These are phyloP conservation scores for Ptychochromis oligacanthus DNA, from an alignment of 2,113 vertebrate genomes.

Conservation along the genomic window DNA sequence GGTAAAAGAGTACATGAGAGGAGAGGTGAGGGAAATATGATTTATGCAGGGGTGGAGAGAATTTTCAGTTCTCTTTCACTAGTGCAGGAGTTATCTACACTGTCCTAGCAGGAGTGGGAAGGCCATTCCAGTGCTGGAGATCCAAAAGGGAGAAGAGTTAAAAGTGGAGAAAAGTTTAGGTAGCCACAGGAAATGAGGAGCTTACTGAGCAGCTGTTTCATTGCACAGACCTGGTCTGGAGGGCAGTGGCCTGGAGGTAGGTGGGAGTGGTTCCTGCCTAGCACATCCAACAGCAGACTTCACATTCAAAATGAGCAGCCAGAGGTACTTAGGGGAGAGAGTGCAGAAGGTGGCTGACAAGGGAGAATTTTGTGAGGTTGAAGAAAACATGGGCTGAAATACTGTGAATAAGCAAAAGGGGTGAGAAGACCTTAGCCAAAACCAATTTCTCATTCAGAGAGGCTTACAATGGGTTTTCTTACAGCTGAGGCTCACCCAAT, in stretches of 20 bases:
- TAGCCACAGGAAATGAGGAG: constrained; percentile 26
- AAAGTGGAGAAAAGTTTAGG: constrained; percentile 47
- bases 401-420: constrained; percentile 46
- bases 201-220: background rate
- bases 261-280: background rate
- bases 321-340: background rate
- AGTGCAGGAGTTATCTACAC: constrained; percentile 12
- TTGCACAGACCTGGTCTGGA: constrained; percentile 8
- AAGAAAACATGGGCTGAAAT: constrained; percentile 43
- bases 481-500: constrained; percentile 37
- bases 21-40: background rate
- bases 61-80: constrained; percentile 9
- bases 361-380: constrained; percentile 22
- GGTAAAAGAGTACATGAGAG: background rate
- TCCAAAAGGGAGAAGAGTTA: constrained; percentile 11
- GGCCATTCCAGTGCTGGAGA: constrained; percentile 34
- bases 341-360: constrained; percentile 8
- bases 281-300: constrained; percentile 1
- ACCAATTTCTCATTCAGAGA: constrained; percentile 54
- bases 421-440: constrained; percentile 48
- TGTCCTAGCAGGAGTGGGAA: constrained; percentile 33
- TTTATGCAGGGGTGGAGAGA: background rate
- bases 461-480: constrained; percentile 35
- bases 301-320: constrained; percentile 13
- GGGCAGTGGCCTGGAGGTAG: constrained; percentile 5